Percentiles rank a stretch among this genome's conserved stretches.
Evolutionary conservation across 2,797 vertebrate species (phyloP).

Genomic region (Sebastes matsubarae): DNA sequence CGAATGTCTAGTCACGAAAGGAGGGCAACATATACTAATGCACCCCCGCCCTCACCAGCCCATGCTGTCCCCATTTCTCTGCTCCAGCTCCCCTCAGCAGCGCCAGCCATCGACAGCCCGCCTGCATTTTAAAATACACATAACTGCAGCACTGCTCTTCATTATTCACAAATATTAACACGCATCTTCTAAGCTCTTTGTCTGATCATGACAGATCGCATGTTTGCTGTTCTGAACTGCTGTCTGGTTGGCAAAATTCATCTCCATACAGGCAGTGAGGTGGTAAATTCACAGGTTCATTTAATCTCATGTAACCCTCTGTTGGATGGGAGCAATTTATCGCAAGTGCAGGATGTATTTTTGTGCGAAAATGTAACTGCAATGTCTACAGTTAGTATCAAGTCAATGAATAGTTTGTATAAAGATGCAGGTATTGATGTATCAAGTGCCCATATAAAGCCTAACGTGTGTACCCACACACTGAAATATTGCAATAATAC

Average conservation of each 20-base stretch:
- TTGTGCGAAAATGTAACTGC: neutral
- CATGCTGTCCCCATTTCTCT: constrained; percentile 53
- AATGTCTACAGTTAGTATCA: neutral
- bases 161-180: constrained; percentile 37
- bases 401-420: neutral
- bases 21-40: constrained; percentile 49
- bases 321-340: neutral
- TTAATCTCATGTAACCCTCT: neutral
- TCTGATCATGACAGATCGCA: neutral
- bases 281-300: neutral
- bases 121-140: constrained; percentile 45
- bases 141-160: constrained; percentile 21
- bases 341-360: neutral
- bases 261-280: neutral
- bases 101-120: constrained; percentile 12
- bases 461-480: neutral
- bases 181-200: neutral
- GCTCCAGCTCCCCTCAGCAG: constrained; percentile 18
- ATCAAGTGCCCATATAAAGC: neutral
- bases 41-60: constrained; percentile 33
- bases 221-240: neutral
- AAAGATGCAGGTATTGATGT: neutral
- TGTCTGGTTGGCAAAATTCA: neutral
- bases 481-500: neutral
- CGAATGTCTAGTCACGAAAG: constrained; percentile 58